Conservation (phyloP, 2,797 vertebrate species). For the Sebastolobus alascanus region DNA sequence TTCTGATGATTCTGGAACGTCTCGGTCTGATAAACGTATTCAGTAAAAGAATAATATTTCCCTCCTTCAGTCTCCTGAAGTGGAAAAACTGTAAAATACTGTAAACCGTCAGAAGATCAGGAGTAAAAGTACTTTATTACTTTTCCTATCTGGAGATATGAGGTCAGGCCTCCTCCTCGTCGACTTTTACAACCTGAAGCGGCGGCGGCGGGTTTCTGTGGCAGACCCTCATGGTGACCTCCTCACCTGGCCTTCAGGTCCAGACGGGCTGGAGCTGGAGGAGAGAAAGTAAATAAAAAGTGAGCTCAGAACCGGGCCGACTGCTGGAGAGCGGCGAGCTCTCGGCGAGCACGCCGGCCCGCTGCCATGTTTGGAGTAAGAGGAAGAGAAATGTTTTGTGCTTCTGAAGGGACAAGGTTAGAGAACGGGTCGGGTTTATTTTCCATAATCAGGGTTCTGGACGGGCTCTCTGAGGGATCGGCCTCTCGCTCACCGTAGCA, state of each 20-base stretch:
- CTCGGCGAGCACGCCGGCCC: conserved; percentile 39
- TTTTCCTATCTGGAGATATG: not conserved
- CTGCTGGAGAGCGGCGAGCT: conserved; percentile 55
- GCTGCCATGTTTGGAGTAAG: conserved; percentile 72
- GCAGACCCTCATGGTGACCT: conserved; percentile 16
- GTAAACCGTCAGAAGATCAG: not conserved
- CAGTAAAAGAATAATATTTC: too few species aligned
- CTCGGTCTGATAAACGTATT: too few species aligned
- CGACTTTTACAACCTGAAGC: not conserved
- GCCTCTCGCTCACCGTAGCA: not conserved
- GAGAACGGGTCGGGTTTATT: conserved; percentile 62
- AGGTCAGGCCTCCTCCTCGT: not conserved
- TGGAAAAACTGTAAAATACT: conserved; percentile 13
- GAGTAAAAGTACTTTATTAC: conserved; percentile 20
- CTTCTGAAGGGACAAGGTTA: conserved; percentile 68
- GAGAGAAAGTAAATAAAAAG: conserved; percentile 69
- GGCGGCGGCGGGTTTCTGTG: not conserved
- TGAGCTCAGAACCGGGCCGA: conserved; percentile 66
- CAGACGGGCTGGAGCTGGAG: conserved; percentile 56
- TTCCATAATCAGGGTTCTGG: conserved; percentile 64
- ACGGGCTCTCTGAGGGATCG: conserved; percentile 47
- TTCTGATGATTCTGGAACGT: not conserved
- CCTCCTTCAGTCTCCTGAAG: not conserved
- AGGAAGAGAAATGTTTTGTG: conserved; percentile 59
- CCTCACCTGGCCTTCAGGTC: conserved; percentile 49